phyloP scores from a whole-genome alignment of 2,888 invertebrate species.

The Noctua fimbriata region DNA sequence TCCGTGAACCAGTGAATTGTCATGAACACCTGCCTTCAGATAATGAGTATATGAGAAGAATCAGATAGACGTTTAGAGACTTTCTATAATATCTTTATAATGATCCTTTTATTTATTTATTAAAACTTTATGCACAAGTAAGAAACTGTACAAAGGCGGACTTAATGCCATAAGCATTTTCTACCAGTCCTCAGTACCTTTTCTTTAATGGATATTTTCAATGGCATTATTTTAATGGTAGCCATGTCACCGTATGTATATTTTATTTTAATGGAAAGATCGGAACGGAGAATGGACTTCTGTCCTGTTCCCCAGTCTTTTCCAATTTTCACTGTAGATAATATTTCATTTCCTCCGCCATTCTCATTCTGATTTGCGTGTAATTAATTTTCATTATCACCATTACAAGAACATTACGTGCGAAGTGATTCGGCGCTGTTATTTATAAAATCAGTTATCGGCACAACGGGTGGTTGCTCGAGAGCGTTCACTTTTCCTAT shows the following conservation, averaged over 20 bases:
- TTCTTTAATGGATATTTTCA: background rate
- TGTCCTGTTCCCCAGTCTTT: too few species aligned
- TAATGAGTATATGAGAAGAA: background rate
- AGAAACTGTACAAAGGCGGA: too few species aligned
- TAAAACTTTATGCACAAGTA: too few species aligned
- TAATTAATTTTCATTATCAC: slow-evolving; percentile 63
- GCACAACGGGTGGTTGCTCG: slow-evolving; percentile 56
- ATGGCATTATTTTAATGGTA: background rate
- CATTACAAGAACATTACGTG: slow-evolving; percentile 47
- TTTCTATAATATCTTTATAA: background rate
- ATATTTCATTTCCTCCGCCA: slow-evolving; percentile 4
- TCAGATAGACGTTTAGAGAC: background rate
- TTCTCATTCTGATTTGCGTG: slow-evolving; percentile 21
- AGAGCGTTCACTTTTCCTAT: slow-evolving; percentile 70
- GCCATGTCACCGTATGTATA: too few species aligned
- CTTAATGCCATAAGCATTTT: too few species aligned
- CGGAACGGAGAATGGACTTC: too few species aligned
- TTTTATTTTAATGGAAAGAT: background rate
- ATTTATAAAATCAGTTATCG: slow-evolving; percentile 70
- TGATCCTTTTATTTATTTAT: too few species aligned
- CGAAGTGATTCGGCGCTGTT: slow-evolving; percentile 57
- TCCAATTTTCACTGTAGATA: background rate
- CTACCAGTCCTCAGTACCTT: too few species aligned
- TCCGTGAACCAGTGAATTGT: background rate
- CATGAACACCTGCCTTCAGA: background rate